phyloP scores from a whole-genome alignment of 2,888 invertebrate genomes.

The Pilophorus perplexus region DNA sequence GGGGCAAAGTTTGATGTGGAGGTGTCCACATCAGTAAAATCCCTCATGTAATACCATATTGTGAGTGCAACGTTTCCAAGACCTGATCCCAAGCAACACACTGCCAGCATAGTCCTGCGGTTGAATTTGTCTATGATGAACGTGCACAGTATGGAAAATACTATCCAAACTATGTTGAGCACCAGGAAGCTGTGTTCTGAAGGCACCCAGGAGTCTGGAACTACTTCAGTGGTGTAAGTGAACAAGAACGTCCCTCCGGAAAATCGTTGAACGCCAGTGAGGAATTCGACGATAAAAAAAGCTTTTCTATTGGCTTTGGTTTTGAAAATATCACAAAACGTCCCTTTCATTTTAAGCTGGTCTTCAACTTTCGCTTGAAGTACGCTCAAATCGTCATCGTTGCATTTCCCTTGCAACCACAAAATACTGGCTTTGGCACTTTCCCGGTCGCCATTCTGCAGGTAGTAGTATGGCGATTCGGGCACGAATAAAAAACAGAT shows the following conservation, averaged over 20 bases:
- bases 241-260: conserved; percentile 47
- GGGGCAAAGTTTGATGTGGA: conserved; percentile 55
- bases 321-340: conserved; percentile 42
- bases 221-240: conserved; percentile 44
- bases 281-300: conserved; percentile 42
- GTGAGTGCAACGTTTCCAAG: conserved; percentile 16
- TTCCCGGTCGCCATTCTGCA: conserved; percentile 56
- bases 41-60: conserved; percentile 42
- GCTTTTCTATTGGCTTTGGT: conserved; percentile 41
- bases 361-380: conserved; percentile 41
- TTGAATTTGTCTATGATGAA: conserved; percentile 45
- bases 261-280: conserved; percentile 39
- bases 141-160: conserved; percentile 27
- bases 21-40: conserved; percentile 46
- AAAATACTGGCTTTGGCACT: conserved; percentile 26
- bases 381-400: conserved; percentile 20
- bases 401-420: conserved; percentile 39
- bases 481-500: conserved; percentile 59
- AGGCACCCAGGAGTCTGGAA: conserved; percentile 43
- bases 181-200: conserved; percentile 42
- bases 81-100: conserved; percentile 41
- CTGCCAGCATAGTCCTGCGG: conserved; percentile 43
- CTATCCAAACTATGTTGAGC: conserved; percentile 40
- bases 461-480: conserved; percentile 62
- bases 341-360: conserved; percentile 36